A percentile compares a stretch with the other conserved stretches of the same genome.
These are phyloP conservation scores for Euwallacea similis DNA, from an alignment of 1,140 invertebrate species.

Conservation along the genomic window DNA sequence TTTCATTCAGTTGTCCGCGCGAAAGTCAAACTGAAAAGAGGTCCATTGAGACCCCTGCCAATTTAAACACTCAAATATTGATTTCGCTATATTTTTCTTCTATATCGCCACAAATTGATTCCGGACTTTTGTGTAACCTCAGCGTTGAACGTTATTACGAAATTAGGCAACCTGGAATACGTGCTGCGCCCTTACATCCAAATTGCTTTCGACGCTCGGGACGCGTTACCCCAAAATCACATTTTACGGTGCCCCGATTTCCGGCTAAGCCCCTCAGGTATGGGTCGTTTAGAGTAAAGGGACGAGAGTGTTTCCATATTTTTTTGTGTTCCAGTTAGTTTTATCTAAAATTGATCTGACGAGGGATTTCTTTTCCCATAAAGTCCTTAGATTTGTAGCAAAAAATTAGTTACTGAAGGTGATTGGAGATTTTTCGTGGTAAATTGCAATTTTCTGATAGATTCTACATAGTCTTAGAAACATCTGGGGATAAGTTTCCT, in stretches of 20 bases:
- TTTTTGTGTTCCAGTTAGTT: too few species aligned
- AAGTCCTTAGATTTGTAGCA: too few species aligned
- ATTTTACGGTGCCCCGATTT: conserved; percentile 8
- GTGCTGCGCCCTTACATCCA: not conserved
- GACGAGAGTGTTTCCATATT: too few species aligned
- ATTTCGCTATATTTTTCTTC: not conserved
- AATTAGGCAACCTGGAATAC: not conserved
- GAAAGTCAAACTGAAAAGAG: not conserved
- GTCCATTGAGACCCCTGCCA: not conserved
- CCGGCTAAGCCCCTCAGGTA: conserved; percentile 13
- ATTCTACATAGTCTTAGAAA: too few species aligned
- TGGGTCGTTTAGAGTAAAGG: not conserved
- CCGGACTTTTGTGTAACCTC: too few species aligned
- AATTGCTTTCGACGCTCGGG: conserved; percentile 3
- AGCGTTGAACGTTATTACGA: not conserved
- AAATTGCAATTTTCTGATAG: too few species aligned
- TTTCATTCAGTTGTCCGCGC: not conserved
- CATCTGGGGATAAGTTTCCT: too few species aligned
- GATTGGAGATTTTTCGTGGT: too few species aligned
- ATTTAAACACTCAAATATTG: conserved; percentile 1
- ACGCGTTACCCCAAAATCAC: conserved; percentile 6
- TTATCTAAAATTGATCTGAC: too few species aligned
- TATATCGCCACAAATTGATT: too few species aligned
- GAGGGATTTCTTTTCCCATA: too few species aligned
- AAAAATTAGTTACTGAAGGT: too few species aligned